Conservation (phyloP, 2,888 invertebrate genomes). For the Clistopyga incitator region DNA sequence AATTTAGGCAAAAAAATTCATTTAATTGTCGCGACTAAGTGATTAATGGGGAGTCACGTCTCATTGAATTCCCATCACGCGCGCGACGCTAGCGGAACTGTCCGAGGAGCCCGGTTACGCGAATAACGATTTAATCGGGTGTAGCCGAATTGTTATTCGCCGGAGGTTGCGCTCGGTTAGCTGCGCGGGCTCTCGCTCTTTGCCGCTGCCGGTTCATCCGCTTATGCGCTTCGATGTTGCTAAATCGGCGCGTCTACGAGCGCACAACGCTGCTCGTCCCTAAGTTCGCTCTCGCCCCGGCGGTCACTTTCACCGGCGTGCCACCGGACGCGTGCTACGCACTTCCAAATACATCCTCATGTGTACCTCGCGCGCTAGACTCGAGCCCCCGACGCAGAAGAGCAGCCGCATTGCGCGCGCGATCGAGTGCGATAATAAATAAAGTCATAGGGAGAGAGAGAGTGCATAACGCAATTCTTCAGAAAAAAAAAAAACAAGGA, state of each 20-base stretch:
- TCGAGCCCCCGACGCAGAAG: conserved; percentile 12
- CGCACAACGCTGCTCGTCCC: background rate
- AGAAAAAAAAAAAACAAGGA: background rate
- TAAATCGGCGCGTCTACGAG: conserved; percentile 49
- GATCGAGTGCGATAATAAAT: conserved; percentile 48
- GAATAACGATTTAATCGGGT: conserved; percentile 57
- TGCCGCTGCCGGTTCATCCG: conserved; percentile 44
- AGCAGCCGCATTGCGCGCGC: background rate
- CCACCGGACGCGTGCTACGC: conserved; percentile 56
- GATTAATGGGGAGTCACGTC: conserved; percentile 3
- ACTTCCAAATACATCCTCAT: conserved; percentile 64
- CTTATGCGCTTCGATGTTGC: conserved; percentile 56
- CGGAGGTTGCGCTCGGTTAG: conserved; percentile 57
- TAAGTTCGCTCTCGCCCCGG: conserved; percentile 21
- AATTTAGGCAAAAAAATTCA: too few species aligned
- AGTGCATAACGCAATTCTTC: conserved; percentile 36
- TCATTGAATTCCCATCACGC: conserved; percentile 64
- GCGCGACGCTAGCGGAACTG: conserved; percentile 42
- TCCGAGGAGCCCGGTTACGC: conserved; percentile 52
- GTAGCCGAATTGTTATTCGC: conserved; percentile 62
- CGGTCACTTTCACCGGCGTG: conserved; percentile 64
- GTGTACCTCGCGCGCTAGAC: conserved; percentile 20
- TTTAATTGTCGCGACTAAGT: background rate
- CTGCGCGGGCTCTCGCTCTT: conserved; percentile 5
- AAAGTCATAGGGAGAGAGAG: conserved; percentile 42